These are phyloP conservation scores for Timandra comae DNA, from an alignment of 2,888 invertebrate genomes.

Conservation along the genomic window DNA sequence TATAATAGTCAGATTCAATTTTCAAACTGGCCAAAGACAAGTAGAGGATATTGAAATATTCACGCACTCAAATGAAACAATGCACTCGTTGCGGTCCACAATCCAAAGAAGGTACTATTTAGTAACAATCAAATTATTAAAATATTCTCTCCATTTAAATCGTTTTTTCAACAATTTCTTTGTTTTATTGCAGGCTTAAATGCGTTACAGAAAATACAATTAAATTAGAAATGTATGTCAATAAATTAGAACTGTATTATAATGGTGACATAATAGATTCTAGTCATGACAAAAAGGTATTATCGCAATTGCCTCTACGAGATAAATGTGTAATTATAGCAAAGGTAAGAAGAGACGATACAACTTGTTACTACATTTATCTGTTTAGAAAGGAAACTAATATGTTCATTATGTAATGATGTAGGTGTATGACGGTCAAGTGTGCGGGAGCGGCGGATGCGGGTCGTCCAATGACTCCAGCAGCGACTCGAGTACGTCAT, in stretches of 20 bases:
- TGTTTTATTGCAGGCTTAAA: constrained; percentile 57
- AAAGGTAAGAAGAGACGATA: constrained; percentile 59
- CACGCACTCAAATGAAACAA: constrained; percentile 96
- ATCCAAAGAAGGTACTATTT: constrained; percentile 81
- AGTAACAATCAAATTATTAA: neutral
- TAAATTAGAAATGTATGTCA: constrained; percentile 93
- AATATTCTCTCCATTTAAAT: neutral
- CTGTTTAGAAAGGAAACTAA: neutral
- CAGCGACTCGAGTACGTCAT: constrained; percentile 95
- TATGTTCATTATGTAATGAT: constrained; percentile 2
- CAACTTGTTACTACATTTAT: constrained; percentile 1
- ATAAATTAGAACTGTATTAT: constrained; percentile 93
- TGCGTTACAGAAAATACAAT: constrained; percentile 77
- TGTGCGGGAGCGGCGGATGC: constrained; percentile 67
- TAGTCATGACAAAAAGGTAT: constrained; percentile 89
- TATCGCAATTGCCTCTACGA: constrained; percentile 89
- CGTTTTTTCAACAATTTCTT: neutral
- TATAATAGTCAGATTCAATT: constrained; percentile 85
- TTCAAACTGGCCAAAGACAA: constrained; percentile 91
- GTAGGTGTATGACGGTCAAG: constrained; percentile 67
- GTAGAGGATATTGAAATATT: constrained; percentile 94
- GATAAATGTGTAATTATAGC: constrained; percentile 88
- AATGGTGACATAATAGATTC: constrained; percentile 93
- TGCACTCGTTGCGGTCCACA: constrained; percentile 88
- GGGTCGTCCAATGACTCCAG: constrained; percentile 86